Evolutionary conservation across 2,888 invertebrate genomes (phyloP).

Genomic region (Hermaeophaga mercurialis): DNA sequence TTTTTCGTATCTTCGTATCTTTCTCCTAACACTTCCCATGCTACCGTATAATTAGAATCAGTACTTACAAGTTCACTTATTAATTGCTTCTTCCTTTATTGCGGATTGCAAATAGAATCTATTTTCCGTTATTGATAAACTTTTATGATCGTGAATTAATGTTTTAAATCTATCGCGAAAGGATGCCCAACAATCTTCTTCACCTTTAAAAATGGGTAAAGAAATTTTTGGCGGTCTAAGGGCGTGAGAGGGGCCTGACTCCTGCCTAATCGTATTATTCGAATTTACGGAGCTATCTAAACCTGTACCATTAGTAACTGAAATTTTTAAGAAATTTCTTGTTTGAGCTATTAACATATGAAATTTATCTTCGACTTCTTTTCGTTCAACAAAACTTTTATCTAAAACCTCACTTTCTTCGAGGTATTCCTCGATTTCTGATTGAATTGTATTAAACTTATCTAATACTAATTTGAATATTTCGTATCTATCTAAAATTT

Average conservation of each 20-base stretch:
- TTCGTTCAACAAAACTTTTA: neutral
- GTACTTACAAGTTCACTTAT: conserved; percentile 7
- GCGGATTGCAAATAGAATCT: conserved; percentile 16
- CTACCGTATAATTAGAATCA: conserved; percentile 4
- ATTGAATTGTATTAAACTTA: neutral
- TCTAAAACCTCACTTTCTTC: neutral
- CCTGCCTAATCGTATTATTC: too few species aligned
- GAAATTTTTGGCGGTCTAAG: conserved; percentile 14
- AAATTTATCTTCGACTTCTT: neutral
- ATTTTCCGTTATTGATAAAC: neutral
- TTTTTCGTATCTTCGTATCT: conserved; percentile 17
- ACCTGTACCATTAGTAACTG: neutral
- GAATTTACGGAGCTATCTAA: too few species aligned
- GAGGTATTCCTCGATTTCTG: conserved; percentile 9
- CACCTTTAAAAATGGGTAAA: conserved; percentile 11
- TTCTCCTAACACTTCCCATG: conserved; percentile 3
- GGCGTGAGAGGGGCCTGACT: conserved; percentile 1
- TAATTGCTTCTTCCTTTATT: conserved; percentile 6
- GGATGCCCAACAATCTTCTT: conserved; percentile 12
- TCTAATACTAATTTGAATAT: conserved; percentile 4
- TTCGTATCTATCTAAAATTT: neutral
- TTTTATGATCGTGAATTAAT: conserved; percentile 5
- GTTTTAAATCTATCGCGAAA: conserved; percentile 17
- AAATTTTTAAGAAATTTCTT: neutral
- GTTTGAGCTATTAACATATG: neutral